phyloP scores from a whole-genome alignment of 2,888 invertebrate genomes.

The Anagyrus pseudococci region DNA sequence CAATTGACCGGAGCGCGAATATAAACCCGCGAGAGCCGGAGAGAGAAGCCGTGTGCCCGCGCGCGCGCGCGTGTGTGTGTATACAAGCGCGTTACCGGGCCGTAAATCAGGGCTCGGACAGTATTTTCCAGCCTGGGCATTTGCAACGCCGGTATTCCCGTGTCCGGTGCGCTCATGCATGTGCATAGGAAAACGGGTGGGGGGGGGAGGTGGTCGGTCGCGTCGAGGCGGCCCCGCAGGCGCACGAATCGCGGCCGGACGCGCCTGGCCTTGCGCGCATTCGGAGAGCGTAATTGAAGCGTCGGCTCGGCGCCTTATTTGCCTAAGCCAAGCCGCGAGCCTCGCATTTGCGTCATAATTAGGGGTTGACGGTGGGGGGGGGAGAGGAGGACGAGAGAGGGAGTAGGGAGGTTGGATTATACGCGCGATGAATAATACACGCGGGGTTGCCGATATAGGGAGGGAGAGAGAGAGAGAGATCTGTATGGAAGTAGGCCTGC shows the following conservation, averaged over 20 bases:
- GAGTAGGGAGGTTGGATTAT: neutral
- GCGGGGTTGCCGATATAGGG: neutral
- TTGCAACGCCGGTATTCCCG: constrained; percentile 6
- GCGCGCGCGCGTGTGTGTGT: too few relatives aligned
- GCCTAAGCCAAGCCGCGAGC: constrained; percentile 37
- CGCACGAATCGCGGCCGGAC: too few relatives aligned
- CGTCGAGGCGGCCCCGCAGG: too few relatives aligned
- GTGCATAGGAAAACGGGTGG: neutral
- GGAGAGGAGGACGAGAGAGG: constrained; percentile 7
- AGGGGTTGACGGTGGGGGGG: constrained; percentile 8
- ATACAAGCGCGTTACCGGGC: too few relatives aligned
- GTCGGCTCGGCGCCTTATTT: constrained; percentile 26
- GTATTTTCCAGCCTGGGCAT: too few relatives aligned
- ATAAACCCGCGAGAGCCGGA: too few relatives aligned
- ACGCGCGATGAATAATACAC: constrained; percentile 31
- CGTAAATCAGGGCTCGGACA: too few relatives aligned
- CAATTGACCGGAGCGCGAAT: too few relatives aligned
- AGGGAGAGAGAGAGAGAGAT: neutral
- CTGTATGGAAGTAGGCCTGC: constrained; percentile 2
- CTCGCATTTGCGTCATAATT: constrained; percentile 38
- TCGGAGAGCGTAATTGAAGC: constrained; percentile 24
- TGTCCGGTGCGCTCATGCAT: neutral
- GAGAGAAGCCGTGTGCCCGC: too few relatives aligned
- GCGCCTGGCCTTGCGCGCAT: too few relatives aligned
- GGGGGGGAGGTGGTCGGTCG: too few relatives aligned